Evolutionary conservation across 2,888 invertebrate species (phyloP), one percentile per base, ranked within the genome.

Genomic region (Junonia oenone): DNA sequence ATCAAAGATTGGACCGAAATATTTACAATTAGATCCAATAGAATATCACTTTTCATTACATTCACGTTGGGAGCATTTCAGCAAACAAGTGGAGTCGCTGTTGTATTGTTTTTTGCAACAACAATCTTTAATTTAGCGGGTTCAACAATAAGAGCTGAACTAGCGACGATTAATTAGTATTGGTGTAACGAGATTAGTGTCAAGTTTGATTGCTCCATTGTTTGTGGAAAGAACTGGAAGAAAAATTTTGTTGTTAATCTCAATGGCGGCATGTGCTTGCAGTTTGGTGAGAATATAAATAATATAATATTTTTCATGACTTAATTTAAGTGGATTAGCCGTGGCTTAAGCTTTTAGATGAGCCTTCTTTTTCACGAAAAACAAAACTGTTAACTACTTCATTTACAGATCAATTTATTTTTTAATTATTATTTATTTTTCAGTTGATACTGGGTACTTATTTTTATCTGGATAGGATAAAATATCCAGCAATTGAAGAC

Each of bases 151-250:
- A 48, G 66, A 8, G 72, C 78, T 0, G 65, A 74, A 54, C 48
- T 75, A 51, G 74, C 76, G 0, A 78, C 76, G 0, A 78, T 78
- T 13, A 67, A 69, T n/a, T n/a, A n/a, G n/a, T 8, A 66, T 71
- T 37, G 72, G 71, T 13, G 68, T 66, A 0, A 75, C 74, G 0
- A 66, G 69, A 40, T 49, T 76, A 0, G n/a, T 74, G 0, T 70
- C 74, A 0, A 64, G 72, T 51, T 54, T 68, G 1, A 64, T 75
- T 0, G 66, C 75, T 1, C 76, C 77, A 0, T 50, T 67, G 1
- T 72, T 76, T 49, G 65, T 78, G 6, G 76, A 78, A 11, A 71
- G 65, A 56, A 69, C 66, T 56, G 78, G 78, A 38, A 71, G 78
- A 11, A 74, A 65, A 43, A 64, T 67, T 2, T 51, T 78, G 15